Percentiles rank a stretch among this genome's conserved stretches.
Conservation (phyloP, 2,113 vertebrate species). For the Laticauda colubrina region DNA sequence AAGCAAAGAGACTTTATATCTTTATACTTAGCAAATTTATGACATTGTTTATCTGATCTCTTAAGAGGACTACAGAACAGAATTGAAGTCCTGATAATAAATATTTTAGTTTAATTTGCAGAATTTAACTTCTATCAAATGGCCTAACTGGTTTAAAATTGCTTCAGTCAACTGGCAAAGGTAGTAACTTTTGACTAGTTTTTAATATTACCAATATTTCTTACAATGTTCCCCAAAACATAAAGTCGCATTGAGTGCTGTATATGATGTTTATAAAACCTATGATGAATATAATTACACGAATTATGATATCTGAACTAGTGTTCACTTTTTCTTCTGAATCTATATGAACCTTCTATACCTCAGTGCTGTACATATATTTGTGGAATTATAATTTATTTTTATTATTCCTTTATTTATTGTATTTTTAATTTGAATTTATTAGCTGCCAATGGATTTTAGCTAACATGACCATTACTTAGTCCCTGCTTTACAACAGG, state of each 20-base stretch:
- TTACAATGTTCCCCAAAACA: slow-evolving; percentile 35
- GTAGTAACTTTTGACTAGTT: not conserved
- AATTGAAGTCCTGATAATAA: not conserved
- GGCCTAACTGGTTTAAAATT: not conserved
- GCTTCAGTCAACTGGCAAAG: not conserved
- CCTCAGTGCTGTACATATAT: not conserved
- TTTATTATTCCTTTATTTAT: not conserved
- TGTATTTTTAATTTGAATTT: not conserved
- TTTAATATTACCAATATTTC: slow-evolving; percentile 21
- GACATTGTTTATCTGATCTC: not conserved
- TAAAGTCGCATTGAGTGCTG: not conserved
- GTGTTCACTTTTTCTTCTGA: slow-evolving; percentile 77
- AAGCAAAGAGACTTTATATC: not conserved
- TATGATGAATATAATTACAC: slow-evolving; percentile 73
- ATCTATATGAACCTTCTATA: slow-evolving; percentile 53
- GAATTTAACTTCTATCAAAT: not conserved
- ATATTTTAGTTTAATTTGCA: not conserved
- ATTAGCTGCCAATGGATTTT: not conserved
- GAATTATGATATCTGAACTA: slow-evolving; percentile 67
- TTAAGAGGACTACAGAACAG: not conserved
- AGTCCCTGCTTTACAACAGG: not conserved
- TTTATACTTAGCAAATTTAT: not conserved
- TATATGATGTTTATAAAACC: slow-evolving; percentile 65
- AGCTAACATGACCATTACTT: not conserved
- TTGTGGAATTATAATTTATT: not conserved